Percentiles rank a stretch among this genome's conserved stretches.
These are phyloP conservation scores for Hirtodrosophila trivittata DNA, from an alignment of 2,888 invertebrate species.

Conservation along the genomic window DNA sequence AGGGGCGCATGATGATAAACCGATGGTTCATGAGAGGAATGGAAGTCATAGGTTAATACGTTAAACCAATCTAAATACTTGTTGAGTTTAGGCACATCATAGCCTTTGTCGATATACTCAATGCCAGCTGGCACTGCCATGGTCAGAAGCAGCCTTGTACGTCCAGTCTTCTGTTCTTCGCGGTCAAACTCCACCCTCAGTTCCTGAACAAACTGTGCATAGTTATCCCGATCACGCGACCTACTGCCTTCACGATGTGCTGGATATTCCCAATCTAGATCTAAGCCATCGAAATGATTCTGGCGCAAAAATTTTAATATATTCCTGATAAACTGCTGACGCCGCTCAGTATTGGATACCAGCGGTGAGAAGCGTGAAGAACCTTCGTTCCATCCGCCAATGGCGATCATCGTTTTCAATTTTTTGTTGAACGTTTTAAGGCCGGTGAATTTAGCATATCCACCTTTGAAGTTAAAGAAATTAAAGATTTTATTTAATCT, in stretches of 20 bases:
- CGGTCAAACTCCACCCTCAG: constrained; percentile 94
- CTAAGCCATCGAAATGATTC: constrained; percentile 96
- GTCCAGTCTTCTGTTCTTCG: constrained; percentile 93
- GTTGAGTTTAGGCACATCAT: constrained; percentile 93
- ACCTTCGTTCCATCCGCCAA: constrained; percentile 97
- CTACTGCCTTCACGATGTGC: constrained; percentile 87
- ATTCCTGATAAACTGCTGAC: constrained; percentile 93
- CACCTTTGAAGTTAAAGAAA: constrained; percentile 86
- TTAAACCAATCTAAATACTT: constrained; percentile 97
- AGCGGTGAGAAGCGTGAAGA: constrained; percentile 94
- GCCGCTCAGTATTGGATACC: constrained; percentile 90
- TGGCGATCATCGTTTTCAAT: constrained; percentile 94
- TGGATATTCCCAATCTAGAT: constrained; percentile 92
- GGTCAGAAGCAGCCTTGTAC: constrained; percentile 91
- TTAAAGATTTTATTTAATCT: no score
- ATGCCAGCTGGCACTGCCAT: constrained; percentile 98
- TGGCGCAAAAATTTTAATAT: constrained; percentile 93
- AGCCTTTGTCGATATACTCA: constrained; percentile 96
- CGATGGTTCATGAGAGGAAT: constrained; percentile 95
- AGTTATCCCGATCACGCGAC: constrained; percentile 93
- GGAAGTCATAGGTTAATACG: constrained; percentile 95
- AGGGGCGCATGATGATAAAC: constrained; percentile 96
- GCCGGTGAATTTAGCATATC: constrained; percentile 96
- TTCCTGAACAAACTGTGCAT: constrained; percentile 94
- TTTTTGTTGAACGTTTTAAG: constrained; percentile 96